Evolutionary conservation across 2,797 vertebrate species (phyloP).

Genomic region (Furcifer pardalis): DNA sequence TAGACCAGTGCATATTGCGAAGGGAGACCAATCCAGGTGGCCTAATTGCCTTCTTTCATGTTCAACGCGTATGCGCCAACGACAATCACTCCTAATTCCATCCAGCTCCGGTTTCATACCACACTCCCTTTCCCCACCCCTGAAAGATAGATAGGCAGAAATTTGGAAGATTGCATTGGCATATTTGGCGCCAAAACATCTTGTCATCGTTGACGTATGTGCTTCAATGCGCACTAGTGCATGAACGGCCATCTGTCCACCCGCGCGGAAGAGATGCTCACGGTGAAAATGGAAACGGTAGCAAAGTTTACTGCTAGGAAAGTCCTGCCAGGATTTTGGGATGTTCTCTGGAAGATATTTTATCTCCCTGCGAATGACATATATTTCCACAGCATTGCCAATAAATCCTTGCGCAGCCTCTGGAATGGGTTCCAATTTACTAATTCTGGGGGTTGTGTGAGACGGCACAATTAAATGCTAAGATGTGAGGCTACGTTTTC

Average conservation of each 20-base stretch:
- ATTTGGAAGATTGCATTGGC: conserved; percentile 70
- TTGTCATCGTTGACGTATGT: conserved; percentile 75
- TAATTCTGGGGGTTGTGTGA: neutral
- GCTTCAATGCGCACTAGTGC: conserved; percentile 68
- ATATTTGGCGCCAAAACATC: conserved; percentile 71
- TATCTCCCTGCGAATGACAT: conserved; percentile 1
- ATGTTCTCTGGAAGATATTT: conserved; percentile 31
- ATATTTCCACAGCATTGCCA: neutral
- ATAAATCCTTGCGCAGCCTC: neutral
- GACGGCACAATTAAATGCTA: neutral
- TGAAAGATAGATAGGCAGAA: conserved; percentile 69
- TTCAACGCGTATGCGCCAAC: conserved; percentile 27
- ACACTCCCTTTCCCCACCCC: conserved; percentile 19
- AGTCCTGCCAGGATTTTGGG: conserved; percentile 49
- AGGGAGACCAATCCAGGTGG: conserved; percentile 56
- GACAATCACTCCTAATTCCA: conserved; percentile 52
- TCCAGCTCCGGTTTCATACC: conserved; percentile 66
- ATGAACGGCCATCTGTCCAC: conserved; percentile 78
- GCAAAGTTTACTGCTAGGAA: conserved; percentile 44
- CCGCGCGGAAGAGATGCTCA: conserved; percentile 58
- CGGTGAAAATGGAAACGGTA: conserved; percentile 64
- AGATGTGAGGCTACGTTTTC: conserved; percentile 10
- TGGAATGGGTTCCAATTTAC: conserved; percentile 1
- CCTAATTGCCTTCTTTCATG: conserved; percentile 32
- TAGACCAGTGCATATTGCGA: conserved; percentile 27